phyloP scores from a whole-genome alignment of 2,797 vertebrate genomes.

The Chlorospingus flavigularis region DNA sequence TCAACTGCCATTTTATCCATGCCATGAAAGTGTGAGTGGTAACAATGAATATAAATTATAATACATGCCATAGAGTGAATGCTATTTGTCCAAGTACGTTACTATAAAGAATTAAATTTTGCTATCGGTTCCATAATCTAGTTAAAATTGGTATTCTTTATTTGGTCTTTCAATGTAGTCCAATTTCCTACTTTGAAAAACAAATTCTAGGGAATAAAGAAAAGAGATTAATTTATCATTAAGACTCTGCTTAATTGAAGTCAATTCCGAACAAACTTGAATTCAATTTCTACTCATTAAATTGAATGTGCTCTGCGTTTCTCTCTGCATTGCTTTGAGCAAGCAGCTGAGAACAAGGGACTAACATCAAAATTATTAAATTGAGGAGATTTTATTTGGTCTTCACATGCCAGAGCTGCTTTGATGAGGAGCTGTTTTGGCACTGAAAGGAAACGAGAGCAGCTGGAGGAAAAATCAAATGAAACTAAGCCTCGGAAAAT shows the following conservation, averaged over 20 bases:
- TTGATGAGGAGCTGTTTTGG: slow-evolving; percentile 90
- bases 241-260: slow-evolving; percentile 98
- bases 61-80: slow-evolving; percentile 84
- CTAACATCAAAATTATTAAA: slow-evolving; percentile 97
- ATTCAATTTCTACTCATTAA: slow-evolving; percentile 98
- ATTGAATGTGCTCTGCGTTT: slow-evolving; percentile 87
- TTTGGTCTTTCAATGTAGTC: slow-evolving; percentile 89
- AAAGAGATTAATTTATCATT: slow-evolving; percentile 99
- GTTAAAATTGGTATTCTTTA: slow-evolving; percentile 94
- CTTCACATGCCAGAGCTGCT: slow-evolving; percentile 86
- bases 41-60: slow-evolving; percentile 87
- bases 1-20: slow-evolving; percentile 85
- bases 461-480: slow-evolving; percentile 92
- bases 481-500: slow-evolving; percentile 93
- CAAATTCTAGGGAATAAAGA: slow-evolving; percentile 95
- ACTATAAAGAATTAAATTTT: slow-evolving; percentile 94
- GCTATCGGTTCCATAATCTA: slow-evolving; percentile 89
- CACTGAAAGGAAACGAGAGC: slow-evolving; percentile 88
- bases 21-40: slow-evolving; percentile 82
- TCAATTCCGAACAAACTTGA: slow-evolving; percentile 98
- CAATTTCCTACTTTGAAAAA: slow-evolving; percentile 95
- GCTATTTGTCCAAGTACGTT: slow-evolving; percentile 85
- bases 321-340: slow-evolving; percentile 87
- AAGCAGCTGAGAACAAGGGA: slow-evolving; percentile 89
- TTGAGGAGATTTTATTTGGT: slow-evolving; percentile 95